Evolutionary conservation across 1,140 invertebrate genomes (phyloP), one percentile per base, ranked within the genome.

Genomic region (Nixonia krombeini): DNA sequence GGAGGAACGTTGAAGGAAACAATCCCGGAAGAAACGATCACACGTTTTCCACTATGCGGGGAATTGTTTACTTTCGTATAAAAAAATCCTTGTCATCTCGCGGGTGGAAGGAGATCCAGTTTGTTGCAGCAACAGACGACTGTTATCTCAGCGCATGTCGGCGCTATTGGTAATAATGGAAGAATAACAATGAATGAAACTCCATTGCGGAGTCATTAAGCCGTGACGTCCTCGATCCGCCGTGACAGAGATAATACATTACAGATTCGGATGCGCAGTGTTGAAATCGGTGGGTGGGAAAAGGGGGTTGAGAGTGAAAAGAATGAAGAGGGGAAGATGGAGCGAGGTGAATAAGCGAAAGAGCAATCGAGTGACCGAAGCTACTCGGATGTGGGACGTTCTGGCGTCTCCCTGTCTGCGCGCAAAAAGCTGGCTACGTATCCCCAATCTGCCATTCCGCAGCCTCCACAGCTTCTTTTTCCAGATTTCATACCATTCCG

Each of bases 341-440:
- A 37, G 18, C 10, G 63, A 13, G 52, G 29, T 45, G 16, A n/a
- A n/a, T n/a, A 45, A 66, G 28, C 37, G 42, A 49, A 26, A 55
- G 58, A 50, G 50, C 40, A 45, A 67, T 53, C 25, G 38, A 44
- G 65, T 66, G 59, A 63, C 45, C 59, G 49, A 49, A 55, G 51
- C n/a, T n/a, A n/a, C 55, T 33, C 47, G 61, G 61, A 80, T 77
- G 57, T 80, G 71, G 78, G 72, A 67, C 76, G 53, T 61, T 44
- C 33, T 55, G 78, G 78, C 78, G 78, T 63, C 78, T 75, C 61
- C 42, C 33, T 50, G 78, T 80, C 78, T 80, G 70, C 71, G 66
- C 49, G 53, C 45, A 77, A 80, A 80, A 77, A 77, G 64, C 58
- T 38, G 67, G 59, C 59, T 40, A 63, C 61, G 52, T 29, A 41